Evolutionary conservation across 1,140 invertebrate species (phyloP), one percentile per base, ranked within the genome.

Genomic region (Drosophila nebulosa): DNA sequence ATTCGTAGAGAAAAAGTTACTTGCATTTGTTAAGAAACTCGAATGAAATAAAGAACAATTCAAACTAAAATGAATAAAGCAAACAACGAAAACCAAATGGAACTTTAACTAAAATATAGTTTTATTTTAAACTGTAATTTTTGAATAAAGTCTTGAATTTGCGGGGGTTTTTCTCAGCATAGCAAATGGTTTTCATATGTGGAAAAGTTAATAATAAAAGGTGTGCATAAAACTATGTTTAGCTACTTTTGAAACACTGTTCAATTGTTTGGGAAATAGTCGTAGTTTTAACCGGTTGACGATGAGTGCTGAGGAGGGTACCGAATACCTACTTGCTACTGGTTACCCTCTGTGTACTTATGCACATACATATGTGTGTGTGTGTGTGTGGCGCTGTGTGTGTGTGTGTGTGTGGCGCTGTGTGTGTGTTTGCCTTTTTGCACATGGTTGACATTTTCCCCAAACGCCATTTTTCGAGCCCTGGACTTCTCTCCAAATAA

Each of bases 401-500:
- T 53, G 24, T 53, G n/a, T 53, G n/a, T 53, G 2, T 53, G 21
- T 27, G 30, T 9, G 21, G 7, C n/a, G n/a, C n/a, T 27, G 12
- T n/a, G 16, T 62, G 39, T 53, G 42, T 74, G 30, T 75, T 75
- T 75, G 72, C 72, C 64, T 74, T 74, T 68, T 75, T 74, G 73
- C 73, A 75, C 74, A 76, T 76, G 74, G 74, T 76, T 76, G 74
- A 76, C 74, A 76, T 76, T 76, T 76, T 76, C 59, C 55, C 64
- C 72, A 75, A 39, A 62, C 73, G 72, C 74, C 74, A 76, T 76
- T 76, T 76, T 76, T 56, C 62, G 53, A 62, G 67, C 51, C 30
- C 58, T 71, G 62, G 74, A 77, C 76, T 85, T 77, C 73, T 77
- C 73, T 78, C 63, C 74, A 67, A 86, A 78, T 85, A 74, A 86